Evolutionary conservation across 1,140 invertebrate species (phyloP).

Genomic region (Anadara kagoshimensis): DNA sequence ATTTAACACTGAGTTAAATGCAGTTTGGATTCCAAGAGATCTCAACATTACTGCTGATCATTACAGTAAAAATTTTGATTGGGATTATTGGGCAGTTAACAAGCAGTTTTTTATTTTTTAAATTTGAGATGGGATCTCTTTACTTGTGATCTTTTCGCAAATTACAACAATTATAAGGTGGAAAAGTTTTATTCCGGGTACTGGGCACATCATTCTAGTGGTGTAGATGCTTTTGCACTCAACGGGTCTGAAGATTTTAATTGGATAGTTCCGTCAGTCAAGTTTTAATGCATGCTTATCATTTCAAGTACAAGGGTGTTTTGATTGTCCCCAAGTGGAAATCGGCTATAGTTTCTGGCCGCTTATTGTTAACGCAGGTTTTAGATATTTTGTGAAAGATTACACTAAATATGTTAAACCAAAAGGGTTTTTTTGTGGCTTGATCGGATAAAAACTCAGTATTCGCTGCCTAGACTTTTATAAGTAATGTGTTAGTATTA

Average conservation of each 20-base stretch:
- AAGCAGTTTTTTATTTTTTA: slow-evolving; percentile 12
- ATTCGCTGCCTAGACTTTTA: neutral
- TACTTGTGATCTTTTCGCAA: slow-evolving; percentile 1
- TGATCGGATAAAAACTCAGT: neutral
- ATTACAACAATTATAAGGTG: slow-evolving; percentile 14
- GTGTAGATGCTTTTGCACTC: slow-evolving; percentile 29
- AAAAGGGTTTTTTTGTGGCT: neutral
- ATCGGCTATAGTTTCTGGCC: slow-evolving; percentile 5
- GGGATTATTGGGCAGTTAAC: slow-evolving; percentile 32
- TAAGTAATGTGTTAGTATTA: neutral
- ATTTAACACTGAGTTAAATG: slow-evolving; percentile 10
- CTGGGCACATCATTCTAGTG: slow-evolving; percentile 16
- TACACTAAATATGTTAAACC: slow-evolving; percentile 15
- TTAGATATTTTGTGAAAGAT: too few species aligned
- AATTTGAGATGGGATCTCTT: slow-evolving; percentile 23
- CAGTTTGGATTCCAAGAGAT: slow-evolving; percentile 26
- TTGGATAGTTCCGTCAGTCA: slow-evolving; percentile 12
- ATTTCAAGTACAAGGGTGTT: too few species aligned
- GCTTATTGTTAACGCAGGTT: neutral
- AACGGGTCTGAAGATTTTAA: slow-evolving; percentile 21
- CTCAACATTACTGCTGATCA: slow-evolving; percentile 24
- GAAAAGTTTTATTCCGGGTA: slow-evolving; percentile 14
- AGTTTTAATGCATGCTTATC: neutral
- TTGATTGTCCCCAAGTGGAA: slow-evolving; percentile 22
- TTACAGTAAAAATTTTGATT: too few species aligned